Base-by-base conservation (phyloP, 2,113 vertebrate genomes). In the Silurus asotus region DNA sequence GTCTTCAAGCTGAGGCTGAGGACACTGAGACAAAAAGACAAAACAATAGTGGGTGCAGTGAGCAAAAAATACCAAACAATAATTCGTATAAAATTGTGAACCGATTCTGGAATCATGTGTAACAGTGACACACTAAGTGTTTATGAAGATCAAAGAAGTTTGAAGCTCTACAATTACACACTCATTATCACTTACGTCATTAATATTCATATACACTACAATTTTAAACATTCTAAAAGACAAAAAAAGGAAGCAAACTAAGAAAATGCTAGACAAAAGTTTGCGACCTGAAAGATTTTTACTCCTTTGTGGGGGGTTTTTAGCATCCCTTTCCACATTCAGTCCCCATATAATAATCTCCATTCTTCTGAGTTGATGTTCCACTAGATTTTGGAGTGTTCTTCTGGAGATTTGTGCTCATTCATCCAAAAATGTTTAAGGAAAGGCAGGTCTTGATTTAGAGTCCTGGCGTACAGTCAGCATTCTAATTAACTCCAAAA, bases 1-100 rank as follows among this genome's bases (percentile, higher is more conserved):
- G 86, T 89, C 53, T 89, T 89, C 23, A 89, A 55, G 13, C 86
- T 89, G 49, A 87, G 86, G 45, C 84, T 87, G 13, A 89, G 81
- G 23, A 70, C 75, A 37, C 88, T 89, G 78, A 37, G 2, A 69
- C n/a, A 83, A 55, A 51, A 23, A 48, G 14, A 64, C 61, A 56
- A 15, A 20, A 58, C n/a, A 62, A 53, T 17, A 49, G 28, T 1
- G 6, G 19, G 23, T 59, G 37, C 5, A 48, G n/a, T 58, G 9
- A 84, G 53, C 19, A 17, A 4, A 37, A 20, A 59, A 19, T 23
- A 1, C 65, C 4, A 7, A 76, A 76, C 20, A 76, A 51, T 23
- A 76, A 76, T 3, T 70, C 14, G 28, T 17, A 28, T 67, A 67
- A 28, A 25, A 67, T 6, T 67, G 37, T 37, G n/a, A 20, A 4